Percentiles rank a stretch among this genome's conserved stretches.
These are phyloP conservation scores for Hoplostethus mediterraneus DNA, from an alignment of 2,797 vertebrate species.

Conservation along the genomic window DNA sequence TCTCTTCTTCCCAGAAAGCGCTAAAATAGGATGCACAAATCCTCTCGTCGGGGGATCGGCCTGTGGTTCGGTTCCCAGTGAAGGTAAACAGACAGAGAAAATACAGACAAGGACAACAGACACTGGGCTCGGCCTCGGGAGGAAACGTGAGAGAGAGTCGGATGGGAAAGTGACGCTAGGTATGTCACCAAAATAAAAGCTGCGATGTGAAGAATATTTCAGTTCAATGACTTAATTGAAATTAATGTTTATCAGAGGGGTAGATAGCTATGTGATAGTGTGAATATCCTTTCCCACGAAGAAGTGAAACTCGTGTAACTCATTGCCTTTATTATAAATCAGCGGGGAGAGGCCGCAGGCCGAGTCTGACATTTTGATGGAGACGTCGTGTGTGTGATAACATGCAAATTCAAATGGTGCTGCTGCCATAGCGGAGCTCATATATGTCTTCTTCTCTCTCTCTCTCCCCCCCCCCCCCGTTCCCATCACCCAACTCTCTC, in stretches of 20 bases:
- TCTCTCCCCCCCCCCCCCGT: background rate
- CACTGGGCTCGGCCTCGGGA: no score
- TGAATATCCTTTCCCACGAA: conserved; percentile 44
- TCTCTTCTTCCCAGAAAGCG: conserved; percentile 19
- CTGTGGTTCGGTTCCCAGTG: background rate
- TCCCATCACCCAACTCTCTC: conserved; percentile 52
- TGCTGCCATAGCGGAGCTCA: conserved; percentile 63
- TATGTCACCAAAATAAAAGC: no score
- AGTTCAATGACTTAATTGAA: no score
- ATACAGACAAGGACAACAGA: no score
- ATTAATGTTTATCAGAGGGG: background rate
- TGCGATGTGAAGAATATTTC: no score
- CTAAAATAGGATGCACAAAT: conserved; percentile 36
- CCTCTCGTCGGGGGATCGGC: conserved; percentile 16
- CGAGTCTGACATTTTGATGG: conserved; percentile 81
- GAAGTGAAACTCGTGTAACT: conserved; percentile 55
- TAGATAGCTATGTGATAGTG: conserved; percentile 32
- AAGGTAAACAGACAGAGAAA: no score
- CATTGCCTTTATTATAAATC: conserved; percentile 62
- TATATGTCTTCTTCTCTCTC: conserved; percentile 27
- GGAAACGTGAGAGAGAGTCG: no score
- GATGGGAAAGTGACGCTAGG: no score
- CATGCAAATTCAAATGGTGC: conserved; percentile 79
- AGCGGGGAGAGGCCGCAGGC: conserved; percentile 63
- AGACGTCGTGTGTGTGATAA: conserved; percentile 77